Conservation (phyloP, 2,113 vertebrate species). For the Misgurnus mizolepis region DNA sequence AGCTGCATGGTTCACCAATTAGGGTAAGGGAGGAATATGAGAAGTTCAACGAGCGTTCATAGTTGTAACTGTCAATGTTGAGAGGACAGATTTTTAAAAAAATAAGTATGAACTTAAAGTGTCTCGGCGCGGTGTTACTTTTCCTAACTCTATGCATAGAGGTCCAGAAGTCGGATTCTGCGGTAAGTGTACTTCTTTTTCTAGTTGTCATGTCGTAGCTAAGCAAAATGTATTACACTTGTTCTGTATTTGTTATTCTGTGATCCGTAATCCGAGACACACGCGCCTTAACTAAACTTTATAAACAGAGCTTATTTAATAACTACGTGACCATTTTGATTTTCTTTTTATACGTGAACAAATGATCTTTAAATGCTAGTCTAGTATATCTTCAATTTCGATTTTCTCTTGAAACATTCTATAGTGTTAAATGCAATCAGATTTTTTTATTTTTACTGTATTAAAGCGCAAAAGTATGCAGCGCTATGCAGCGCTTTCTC, state of each 20-base stretch:
- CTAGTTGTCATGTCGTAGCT: background rate
- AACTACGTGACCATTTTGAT: background rate
- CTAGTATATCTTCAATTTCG: background rate
- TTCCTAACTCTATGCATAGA: constrained; percentile 61
- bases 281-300: constrained; percentile 8
- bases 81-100: constrained; percentile 63
- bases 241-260: background rate
- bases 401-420: background rate
- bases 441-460: background rate
- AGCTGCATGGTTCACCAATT: constrained; percentile 18
- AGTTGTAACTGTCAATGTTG: constrained; percentile 57
- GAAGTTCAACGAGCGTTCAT: constrained; percentile 49
- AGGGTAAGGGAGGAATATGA: constrained; percentile 63
- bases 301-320: constrained; percentile 29
- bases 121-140: constrained; percentile 62
- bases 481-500: constrained; percentile 1
- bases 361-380: background rate
- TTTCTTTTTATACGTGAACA: background rate
- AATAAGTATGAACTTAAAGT: constrained; percentile 68
- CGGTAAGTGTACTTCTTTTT: constrained; percentile 66
- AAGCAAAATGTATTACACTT: background rate
- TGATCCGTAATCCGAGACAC: background rate
- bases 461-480: constrained; percentile 10
- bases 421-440: background rate
- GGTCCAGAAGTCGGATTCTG: constrained; percentile 66